Evolutionary conservation across 2,113 vertebrate genomes (phyloP).

Genomic region (Meles meles): DNA sequence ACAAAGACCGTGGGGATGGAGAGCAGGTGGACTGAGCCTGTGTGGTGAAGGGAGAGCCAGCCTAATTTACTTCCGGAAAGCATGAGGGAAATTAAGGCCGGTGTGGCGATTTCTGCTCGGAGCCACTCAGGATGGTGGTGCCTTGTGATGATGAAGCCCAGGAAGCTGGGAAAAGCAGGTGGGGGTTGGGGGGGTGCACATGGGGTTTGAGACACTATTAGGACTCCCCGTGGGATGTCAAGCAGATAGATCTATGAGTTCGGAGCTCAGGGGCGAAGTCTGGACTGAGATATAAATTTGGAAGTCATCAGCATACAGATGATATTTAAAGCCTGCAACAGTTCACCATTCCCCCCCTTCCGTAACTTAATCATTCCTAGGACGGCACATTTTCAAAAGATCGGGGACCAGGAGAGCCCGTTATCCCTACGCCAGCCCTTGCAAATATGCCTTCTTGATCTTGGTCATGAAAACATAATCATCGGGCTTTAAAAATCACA

Average conservation of each 20-base stretch:
- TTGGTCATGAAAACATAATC: conserved; percentile 34
- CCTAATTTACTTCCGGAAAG: not conserved
- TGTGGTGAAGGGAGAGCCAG: not conserved
- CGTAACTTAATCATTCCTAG: not conserved
- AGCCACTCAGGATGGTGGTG: not conserved
- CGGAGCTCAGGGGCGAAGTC: conserved; percentile 34
- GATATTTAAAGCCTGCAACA: conserved; percentile 59
- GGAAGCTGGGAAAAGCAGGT: not conserved
- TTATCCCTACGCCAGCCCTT: not conserved
- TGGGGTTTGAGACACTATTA: not conserved
- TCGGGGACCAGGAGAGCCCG: not conserved
- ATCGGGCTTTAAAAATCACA: conserved; percentile 11
- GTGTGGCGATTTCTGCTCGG: not conserved
- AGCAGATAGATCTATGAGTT: not conserved
- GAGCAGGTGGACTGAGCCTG: not conserved
- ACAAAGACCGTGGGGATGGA: not conserved
- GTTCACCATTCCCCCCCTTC: not conserved
- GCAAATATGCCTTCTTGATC: conserved; percentile 44
- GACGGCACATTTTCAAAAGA: conserved; percentile 21
- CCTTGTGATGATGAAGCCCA: fast-evolving
- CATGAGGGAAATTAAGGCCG: not conserved
- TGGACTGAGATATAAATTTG: conserved; percentile 31
- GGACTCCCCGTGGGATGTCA: not conserved
- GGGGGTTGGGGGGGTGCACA: fast-evolving
- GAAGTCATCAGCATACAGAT: conserved; percentile 57